These are phyloP conservation scores for Sterrhoptilus dennistouni DNA, from an alignment of 2,113 vertebrate genomes.

Conservation along the genomic window DNA sequence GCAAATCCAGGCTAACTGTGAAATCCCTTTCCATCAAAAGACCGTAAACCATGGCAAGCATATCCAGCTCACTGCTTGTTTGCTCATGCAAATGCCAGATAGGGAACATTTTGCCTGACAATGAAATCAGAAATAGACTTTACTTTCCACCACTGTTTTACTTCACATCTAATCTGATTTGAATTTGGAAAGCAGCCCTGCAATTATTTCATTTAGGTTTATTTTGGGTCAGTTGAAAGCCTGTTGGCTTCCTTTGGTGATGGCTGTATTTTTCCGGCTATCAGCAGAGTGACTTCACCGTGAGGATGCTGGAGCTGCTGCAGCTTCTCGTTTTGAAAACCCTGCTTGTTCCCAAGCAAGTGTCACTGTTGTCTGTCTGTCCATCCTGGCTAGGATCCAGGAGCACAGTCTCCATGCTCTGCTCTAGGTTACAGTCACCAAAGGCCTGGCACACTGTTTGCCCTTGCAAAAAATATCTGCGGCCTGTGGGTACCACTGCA, in stretches of 20 bases:
- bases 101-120: constrained; percentile 35
- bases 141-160: constrained; percentile 67
- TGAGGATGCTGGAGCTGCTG: background rate
- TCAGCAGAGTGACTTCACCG: background rate
- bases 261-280: constrained; percentile 27
- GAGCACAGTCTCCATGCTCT: background rate
- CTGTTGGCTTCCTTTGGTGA: constrained; percentile 34
- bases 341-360: background rate
- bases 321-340: background rate
- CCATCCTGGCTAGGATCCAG: background rate
- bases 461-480: background rate
- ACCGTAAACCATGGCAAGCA: background rate
- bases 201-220: constrained; percentile 72
- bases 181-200: constrained; percentile 63
- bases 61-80: background rate
- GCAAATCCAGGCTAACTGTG: background rate
- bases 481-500: background rate
- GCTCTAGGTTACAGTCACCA: background rate
- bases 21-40: background rate
- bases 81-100: background rate
- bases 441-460: background rate
- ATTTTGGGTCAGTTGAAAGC: constrained; percentile 32
- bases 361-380: background rate
- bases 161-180: constrained; percentile 76
- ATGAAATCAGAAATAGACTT: constrained; percentile 61